phyloP scores from a whole-genome alignment of 2,113 vertebrate genomes.

The Podarcis raffonei region DNA sequence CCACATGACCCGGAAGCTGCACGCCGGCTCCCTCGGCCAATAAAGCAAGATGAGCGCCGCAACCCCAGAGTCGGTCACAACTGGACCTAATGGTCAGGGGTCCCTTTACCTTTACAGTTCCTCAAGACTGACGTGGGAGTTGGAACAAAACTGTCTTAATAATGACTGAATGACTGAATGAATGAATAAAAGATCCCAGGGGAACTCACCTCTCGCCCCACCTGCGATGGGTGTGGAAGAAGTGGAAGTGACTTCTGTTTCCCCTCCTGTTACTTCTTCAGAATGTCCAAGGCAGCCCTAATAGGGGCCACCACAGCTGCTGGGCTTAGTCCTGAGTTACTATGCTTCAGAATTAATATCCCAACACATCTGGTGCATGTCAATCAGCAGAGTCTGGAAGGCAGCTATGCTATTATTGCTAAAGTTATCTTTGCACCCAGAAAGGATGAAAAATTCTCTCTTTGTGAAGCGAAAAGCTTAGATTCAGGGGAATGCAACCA shows the following conservation, averaged over 20 bases:
- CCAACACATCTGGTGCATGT: not conserved
- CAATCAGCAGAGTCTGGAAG: constrained; percentile 10
- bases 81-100: no score
- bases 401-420: not conserved
- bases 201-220: not conserved
- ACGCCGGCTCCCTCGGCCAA: no score
- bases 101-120: no score
- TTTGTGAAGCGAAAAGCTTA: constrained; percentile 3
- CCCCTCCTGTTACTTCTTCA: not conserved
- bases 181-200: no score
- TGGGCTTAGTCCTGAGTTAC: not conserved
- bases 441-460: not conserved
- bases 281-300: constrained; percentile 1
- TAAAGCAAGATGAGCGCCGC: no score
- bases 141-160: no score
- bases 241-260: not conserved
- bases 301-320: not conserved
- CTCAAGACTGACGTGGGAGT: no score
- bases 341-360: not conserved
- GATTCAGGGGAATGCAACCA: constrained; percentile 15
- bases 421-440: constrained; percentile 17
- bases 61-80: no score
- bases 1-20: no score
- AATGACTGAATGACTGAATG: no score
- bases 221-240: not conserved